A percentile compares a stretch with the other conserved stretches of the same genome.
Evolutionary conservation across 1,140 invertebrate genomes (phyloP).

Genomic region (Drosophila sp.): DNA sequence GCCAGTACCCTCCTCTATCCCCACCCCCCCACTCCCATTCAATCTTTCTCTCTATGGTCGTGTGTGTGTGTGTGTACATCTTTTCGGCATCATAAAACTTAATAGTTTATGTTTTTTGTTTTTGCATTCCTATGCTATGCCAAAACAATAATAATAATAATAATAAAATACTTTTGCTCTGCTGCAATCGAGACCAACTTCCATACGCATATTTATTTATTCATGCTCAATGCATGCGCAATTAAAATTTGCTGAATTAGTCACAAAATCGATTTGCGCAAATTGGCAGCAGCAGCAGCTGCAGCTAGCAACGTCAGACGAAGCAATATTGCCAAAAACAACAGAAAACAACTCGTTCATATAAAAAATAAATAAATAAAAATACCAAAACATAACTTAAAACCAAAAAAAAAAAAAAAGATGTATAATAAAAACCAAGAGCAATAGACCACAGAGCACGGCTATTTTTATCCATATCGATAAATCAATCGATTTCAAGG

Average conservation of each 20-base stretch:
- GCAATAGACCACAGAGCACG: too few relatives aligned
- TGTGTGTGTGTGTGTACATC: conserved; percentile 29
- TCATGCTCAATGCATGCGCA: conserved; percentile 71
- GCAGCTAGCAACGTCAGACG: conserved; percentile 16
- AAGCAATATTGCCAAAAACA: conserved; percentile 27
- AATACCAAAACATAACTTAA: neutral
- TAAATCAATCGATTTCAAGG: too few relatives aligned
- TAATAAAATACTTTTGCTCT: conserved; percentile 28
- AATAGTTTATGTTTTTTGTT: conserved; percentile 65
- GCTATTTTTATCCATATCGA: too few relatives aligned
- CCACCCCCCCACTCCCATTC: neutral
- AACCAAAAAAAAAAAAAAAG: neutral
- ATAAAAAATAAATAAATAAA: neutral
- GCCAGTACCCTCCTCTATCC: too few relatives aligned
- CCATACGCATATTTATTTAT: conserved; percentile 67
- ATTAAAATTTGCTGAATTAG: conserved; percentile 76
- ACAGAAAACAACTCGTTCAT: neutral
- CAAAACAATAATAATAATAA: conserved; percentile 54
- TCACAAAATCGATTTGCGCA: conserved; percentile 72
- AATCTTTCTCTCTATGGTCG: conserved; percentile 13
- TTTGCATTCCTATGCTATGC: conserved; percentile 51
- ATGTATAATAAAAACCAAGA: neutral
- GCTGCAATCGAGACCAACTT: conserved; percentile 32
- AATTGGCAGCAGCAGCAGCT: conserved; percentile 58
- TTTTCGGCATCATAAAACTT: conserved; percentile 65